Percentiles rank a stretch among this genome's conserved stretches.
Evolutionary conservation across 2,888 invertebrate species (phyloP).

Genomic region (Gandaritis pyraliata): DNA sequence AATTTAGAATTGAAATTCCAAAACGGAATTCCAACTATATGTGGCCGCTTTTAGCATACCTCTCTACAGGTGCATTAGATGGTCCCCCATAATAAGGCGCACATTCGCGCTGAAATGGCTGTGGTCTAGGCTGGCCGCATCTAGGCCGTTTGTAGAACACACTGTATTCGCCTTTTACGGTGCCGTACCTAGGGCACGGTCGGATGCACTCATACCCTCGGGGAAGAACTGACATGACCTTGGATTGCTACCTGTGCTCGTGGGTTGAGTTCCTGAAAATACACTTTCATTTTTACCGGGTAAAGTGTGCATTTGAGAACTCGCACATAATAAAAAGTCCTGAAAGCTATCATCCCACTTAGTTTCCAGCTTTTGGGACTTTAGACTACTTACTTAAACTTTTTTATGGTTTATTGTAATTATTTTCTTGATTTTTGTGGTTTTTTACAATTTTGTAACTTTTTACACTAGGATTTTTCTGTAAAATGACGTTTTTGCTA

Average conservation of each 20-base stretch:
- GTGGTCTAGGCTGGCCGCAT: conserved; percentile 73
- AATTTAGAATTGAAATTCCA: no score
- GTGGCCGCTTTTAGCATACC: conserved; percentile 51
- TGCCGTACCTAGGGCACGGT: conserved; percentile 65
- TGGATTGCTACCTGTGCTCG: conserved; percentile 22
- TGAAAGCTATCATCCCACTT: no score
- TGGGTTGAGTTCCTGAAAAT: conserved; percentile 23
- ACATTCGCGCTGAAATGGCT: conserved; percentile 68
- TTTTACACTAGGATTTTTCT: conserved; percentile 29
- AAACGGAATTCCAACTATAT: no score
- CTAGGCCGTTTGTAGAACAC: conserved; percentile 73
- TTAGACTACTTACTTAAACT: conserved; percentile 5
- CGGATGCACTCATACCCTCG: conserved; percentile 65
- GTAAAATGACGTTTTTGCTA: conserved; percentile 16
- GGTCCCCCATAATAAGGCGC: conserved; percentile 58
- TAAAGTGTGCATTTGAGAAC: no score
- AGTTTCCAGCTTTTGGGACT: no score
- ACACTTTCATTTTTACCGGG: no score
- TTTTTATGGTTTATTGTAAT: conserved; percentile 22
- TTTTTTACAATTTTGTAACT: conserved; percentile 26
- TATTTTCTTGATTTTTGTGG: conserved; percentile 18
- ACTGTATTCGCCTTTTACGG: conserved; percentile 67
- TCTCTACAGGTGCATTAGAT: conserved; percentile 66
- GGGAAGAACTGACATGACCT: conserved; percentile 50
- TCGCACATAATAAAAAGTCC: no score